phyloP scores from a whole-genome alignment of 2,797 vertebrate species.

The Denticeps clupeoides region DNA sequence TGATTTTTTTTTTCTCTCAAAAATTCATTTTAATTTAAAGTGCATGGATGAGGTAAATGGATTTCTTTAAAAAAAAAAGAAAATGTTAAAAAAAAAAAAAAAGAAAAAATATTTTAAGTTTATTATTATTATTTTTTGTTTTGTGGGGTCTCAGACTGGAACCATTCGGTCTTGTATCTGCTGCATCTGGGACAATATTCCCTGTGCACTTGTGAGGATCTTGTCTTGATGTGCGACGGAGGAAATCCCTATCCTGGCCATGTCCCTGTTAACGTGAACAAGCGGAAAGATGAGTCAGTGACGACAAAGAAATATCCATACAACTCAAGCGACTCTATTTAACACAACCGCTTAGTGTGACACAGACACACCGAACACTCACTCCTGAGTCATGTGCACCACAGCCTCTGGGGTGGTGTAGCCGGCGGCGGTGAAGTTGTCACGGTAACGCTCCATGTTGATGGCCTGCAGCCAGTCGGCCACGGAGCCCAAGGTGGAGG shows the following conservation, averaged over 20 bases:
- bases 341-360: no score
- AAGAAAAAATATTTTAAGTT: constrained; percentile 56
- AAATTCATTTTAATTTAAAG: constrained; percentile 74
- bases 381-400: constrained; percentile 96
- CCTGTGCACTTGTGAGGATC: constrained; percentile 79
- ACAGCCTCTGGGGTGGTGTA: constrained; percentile 87
- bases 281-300: constrained; percentile 15
- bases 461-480: constrained; percentile 89
- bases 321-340: no score
- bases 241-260: constrained; percentile 87
- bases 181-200: constrained; percentile 93
- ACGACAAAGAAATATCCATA: neutral
- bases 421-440: constrained; percentile 91
- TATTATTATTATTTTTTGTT: constrained; percentile 48
- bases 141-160: constrained; percentile 87
- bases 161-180: constrained; percentile 98
- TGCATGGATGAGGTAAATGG: constrained; percentile 99
- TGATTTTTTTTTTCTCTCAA: constrained; percentile 14
- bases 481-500: constrained; percentile 75
- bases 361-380: no score
- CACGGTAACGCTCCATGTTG: constrained; percentile 93
- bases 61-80: constrained; percentile 27
- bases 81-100: constrained; percentile 17
- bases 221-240: constrained; percentile 84
- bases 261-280: constrained; percentile 65